Evolutionary conservation across 2,888 invertebrate species (phyloP).

Genomic region (Leucophenga maculata): DNA sequence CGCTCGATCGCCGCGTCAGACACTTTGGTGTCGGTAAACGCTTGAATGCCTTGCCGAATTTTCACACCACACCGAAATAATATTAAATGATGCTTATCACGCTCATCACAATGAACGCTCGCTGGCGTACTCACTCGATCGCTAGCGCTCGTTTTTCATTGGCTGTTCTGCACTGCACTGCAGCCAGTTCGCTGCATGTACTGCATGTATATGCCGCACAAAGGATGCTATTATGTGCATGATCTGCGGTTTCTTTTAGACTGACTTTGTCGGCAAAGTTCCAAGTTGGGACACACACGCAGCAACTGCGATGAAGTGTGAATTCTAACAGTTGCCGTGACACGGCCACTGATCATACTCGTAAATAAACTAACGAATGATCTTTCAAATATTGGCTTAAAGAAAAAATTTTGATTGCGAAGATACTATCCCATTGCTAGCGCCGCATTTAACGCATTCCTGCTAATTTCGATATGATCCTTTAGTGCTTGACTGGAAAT

Average conservation of each 20-base stretch:
- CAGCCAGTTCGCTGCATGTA: too few species aligned
- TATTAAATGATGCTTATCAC: slow-evolving; percentile 29
- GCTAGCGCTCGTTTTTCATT: slow-evolving; percentile 1
- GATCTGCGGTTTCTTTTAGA: slow-evolving; percentile 56
- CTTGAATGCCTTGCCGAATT: slow-evolving; percentile 9
- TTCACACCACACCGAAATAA: slow-evolving; percentile 16
- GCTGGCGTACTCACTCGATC: background rate
- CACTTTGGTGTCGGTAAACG: slow-evolving; percentile 26
- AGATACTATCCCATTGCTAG: slow-evolving; percentile 52
- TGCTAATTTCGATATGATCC: slow-evolving; percentile 51
- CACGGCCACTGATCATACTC: slow-evolving; percentile 24
- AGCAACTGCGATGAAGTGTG: slow-evolving; percentile 53
- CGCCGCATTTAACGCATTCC: slow-evolving; percentile 59
- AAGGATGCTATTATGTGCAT: slow-evolving; percentile 61
- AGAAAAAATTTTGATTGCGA: slow-evolving; percentile 45
- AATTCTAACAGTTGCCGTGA: slow-evolving; percentile 56
- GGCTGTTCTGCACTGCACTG: background rate
- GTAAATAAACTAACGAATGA: slow-evolving; percentile 21
- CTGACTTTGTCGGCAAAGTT: slow-evolving; percentile 57
- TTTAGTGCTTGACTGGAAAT: slow-evolving; percentile 37
- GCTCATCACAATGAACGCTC: slow-evolving; percentile 14
- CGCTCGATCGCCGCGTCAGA: background rate
- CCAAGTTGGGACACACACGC: slow-evolving; percentile 45
- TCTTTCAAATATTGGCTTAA: slow-evolving; percentile 29
- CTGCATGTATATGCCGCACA: slow-evolving; percentile 34